These are phyloP conservation scores for Chionomys nivalis DNA, from an alignment of 2,113 vertebrate species.

Conservation along the genomic window DNA sequence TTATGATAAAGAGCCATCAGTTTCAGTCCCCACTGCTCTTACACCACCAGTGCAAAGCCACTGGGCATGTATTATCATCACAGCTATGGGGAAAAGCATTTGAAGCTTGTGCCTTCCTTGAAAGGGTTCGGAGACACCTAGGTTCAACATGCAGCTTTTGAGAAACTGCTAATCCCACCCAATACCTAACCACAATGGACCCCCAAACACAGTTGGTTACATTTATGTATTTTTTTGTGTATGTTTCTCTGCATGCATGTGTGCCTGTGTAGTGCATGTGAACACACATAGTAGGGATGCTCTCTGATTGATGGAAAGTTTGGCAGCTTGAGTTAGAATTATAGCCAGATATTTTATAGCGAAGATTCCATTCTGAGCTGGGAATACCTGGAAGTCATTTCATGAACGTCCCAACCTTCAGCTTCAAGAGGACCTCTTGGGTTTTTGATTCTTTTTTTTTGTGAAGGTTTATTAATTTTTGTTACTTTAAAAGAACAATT, in stretches of 20 bases:
- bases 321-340: neutral
- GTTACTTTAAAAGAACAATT: neutral
- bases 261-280: neutral
- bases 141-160: neutral
- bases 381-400: neutral
- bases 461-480: neutral
- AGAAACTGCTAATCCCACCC: neutral
- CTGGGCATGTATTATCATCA: neutral
- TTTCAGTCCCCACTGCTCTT: neutral
- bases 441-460: neutral
- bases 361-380: slow-evolving; percentile 31
- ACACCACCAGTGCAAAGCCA: neutral
- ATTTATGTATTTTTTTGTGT: neutral
- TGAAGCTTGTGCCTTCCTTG: neutral
- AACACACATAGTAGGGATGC: neutral
- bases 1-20: neutral
- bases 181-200: neutral
- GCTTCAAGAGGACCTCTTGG: neutral
- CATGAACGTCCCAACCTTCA: neutral
- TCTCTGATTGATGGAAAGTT: neutral
- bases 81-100: neutral
- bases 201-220: neutral
- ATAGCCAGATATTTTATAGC: neutral
- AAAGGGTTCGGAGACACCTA: neutral
- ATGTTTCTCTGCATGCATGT: neutral